Base-by-base conservation (phyloP, 2,888 invertebrate species). In the Hirtodrosophila histrioides region DNA sequence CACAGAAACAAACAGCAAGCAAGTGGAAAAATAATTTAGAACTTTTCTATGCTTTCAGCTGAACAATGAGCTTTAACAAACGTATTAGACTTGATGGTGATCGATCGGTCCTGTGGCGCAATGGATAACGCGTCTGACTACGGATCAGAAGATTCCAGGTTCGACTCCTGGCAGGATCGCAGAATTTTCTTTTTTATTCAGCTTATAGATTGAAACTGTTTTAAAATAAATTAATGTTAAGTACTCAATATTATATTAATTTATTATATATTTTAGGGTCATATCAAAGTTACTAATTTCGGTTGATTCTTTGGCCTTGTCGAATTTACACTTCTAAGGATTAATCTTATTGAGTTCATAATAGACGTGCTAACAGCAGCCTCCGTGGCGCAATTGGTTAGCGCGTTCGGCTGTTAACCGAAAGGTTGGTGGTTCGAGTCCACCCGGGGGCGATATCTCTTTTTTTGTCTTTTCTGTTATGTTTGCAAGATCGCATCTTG, bases 361-460 rank as follows among this genome's bases (percentile, higher is more conserved):
- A 36, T 50, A 3, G 0, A 0, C 0, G 0, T 0, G 4, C 0
- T 1, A 2, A 0, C 55, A 78, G 0, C n/a, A 5, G 62, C 72
- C 78, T 74, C 78, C 74, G 74, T 74, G 74, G 74, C 74, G 74
- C 74, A 74, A 67, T 97, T 96, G 97, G 96, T 97, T 96, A 97
- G 97, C 96, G 97, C 97, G 97, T 97, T 97, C 96, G 97, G 97
- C 97, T 97, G 97, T 97, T 97, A 97, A 97, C 97, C 97, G 97
- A 97, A 97, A 97, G 97, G 97, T 97, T 97, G 97, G 96, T 97
- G 97, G 97, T 97, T 97, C 97, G 95, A 97, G 96, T 95, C 97
- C 96, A 96, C 96, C 96, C 96, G 96, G 96, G 96, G 96, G 96
- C 96, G 96, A 35, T 0, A 2, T 6, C 12, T 6, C 12, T 39